A percentile compares a stretch with the other conserved stretches of the same genome.
Conservation (phyloP, 2,113 vertebrate genomes). For the Ctenodactylus gundi region DNA sequence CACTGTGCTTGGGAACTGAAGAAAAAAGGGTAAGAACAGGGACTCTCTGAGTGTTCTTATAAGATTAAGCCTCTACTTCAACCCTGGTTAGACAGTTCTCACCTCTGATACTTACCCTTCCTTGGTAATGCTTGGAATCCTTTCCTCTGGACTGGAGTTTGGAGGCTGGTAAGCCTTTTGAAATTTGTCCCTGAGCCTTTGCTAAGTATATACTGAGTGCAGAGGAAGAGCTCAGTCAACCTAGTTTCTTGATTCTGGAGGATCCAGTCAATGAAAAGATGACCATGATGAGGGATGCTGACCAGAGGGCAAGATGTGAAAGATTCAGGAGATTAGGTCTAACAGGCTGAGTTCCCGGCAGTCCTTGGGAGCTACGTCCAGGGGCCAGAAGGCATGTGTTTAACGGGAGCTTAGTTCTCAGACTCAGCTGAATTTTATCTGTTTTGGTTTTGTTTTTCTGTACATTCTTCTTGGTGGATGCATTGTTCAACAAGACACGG, state of each 20-base stretch:
- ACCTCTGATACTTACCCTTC: background rate
- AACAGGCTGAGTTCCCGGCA: background rate
- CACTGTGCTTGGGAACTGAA: background rate
- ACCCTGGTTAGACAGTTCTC: background rate
- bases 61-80: background rate
- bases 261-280: background rate
- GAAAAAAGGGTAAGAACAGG: background rate
- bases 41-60: background rate
- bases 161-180: background rate
- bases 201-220: background rate
- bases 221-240: background rate
- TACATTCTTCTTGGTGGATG: background rate
- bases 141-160: background rate
- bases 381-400: background rate
- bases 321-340: background rate
- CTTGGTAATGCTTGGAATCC: background rate
- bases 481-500: background rate
- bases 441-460: background rate
- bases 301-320: background rate
- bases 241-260: background rate
- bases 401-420: background rate
- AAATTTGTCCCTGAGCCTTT: background rate
- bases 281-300: background rate
- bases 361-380: background rate
- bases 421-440: background rate